Conservation (phyloP, 2,113 vertebrate genomes). For the Python bivittatus region DNA sequence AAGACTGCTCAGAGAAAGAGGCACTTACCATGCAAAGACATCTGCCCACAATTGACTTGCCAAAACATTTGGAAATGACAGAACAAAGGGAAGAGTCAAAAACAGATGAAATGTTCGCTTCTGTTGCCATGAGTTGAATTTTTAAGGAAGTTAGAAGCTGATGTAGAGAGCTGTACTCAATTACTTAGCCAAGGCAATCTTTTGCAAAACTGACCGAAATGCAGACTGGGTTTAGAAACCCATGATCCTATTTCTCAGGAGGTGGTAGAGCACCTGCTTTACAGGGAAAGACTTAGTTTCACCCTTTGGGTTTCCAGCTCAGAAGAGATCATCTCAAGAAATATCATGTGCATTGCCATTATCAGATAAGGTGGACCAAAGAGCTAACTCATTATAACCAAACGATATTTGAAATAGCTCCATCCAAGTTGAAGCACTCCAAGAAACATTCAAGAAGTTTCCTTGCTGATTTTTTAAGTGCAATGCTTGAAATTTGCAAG, state of each 20-base stretch:
- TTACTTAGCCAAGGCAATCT: neutral
- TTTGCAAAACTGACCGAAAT: neutral
- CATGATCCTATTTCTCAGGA: neutral
- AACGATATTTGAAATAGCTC: neutral
- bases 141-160: neutral
- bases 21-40: neutral
- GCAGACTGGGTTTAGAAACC: neutral
- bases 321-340: neutral
- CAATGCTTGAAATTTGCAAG: too few relatives aligned
- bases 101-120: neutral
- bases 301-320: neutral
- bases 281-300: neutral
- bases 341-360: neutral
- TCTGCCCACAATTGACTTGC: neutral
- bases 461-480: neutral
- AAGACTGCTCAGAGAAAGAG: neutral
- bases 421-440: neutral
- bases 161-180: neutral
- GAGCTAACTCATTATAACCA: neutral
- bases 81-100: neutral
- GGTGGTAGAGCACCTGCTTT: neutral
- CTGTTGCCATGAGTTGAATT: neutral
- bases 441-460: neutral
- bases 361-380: neutral
- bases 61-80: constrained; percentile 10